Evolutionary conservation across 2,797 vertebrate genomes (phyloP).

Genomic region (Takifugu ocellatus): DNA sequence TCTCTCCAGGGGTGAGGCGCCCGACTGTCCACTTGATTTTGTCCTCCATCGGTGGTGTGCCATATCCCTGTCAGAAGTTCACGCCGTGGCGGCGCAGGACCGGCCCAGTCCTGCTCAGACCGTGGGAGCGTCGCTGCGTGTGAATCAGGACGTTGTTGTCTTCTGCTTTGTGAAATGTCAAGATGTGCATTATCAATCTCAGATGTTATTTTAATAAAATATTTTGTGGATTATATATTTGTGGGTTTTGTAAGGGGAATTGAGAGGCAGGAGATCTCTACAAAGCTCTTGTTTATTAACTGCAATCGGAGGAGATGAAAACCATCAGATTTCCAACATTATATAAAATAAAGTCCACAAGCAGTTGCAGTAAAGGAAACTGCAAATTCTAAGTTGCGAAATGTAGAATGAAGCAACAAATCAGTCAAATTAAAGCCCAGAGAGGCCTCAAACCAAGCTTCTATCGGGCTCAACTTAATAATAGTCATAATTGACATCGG

Average conservation of each 20-base stretch:
- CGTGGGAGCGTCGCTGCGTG: constrained; percentile 20
- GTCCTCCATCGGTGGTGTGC: constrained; percentile 17
- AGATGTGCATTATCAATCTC: constrained; percentile 56
- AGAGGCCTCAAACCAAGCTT: not conserved
- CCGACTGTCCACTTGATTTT: constrained; percentile 21
- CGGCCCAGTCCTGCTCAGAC: constrained; percentile 13
- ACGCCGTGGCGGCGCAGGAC: constrained; percentile 9
- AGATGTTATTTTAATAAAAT: constrained; percentile 97
- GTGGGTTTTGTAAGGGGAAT: not conserved
- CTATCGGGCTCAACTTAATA: constrained; percentile 67
- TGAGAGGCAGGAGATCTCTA: not conserved
- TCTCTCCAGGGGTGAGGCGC: constrained; percentile 67
- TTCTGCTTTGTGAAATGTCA: constrained; percentile 53
- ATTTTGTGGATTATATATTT: constrained; percentile 60
- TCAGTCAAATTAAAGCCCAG: not conserved
- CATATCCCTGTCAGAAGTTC: constrained; percentile 9
- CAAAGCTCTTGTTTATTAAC: constrained; percentile 38
- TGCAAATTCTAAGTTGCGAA: not conserved
- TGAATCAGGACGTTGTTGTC: constrained; percentile 28
- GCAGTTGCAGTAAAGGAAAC: constrained; percentile 3
- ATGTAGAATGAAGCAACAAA: too few relatives aligned
- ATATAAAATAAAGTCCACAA: constrained; percentile 6
- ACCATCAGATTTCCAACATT: not conserved
- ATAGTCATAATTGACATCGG: constrained; percentile 91
- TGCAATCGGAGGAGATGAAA: constrained; percentile 6